Evolutionary conservation across 2,797 vertebrate genomes (phyloP), one percentile per base, ranked within the genome.

Genomic region (Gymnopithys bicolor): DNA sequence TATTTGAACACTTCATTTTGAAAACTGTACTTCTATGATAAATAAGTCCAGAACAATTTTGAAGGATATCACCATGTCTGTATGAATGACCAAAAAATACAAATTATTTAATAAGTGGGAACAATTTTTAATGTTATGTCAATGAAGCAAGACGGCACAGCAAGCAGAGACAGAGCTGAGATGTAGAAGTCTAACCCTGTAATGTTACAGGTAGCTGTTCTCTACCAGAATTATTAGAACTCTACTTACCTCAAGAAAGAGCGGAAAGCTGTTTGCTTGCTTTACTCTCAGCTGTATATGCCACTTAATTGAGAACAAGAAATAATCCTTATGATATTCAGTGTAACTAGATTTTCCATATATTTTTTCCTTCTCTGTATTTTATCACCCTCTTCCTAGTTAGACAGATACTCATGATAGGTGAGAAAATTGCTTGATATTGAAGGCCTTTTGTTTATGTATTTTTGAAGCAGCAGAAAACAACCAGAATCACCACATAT

Each of bases 11-110:
- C 45, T 75, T 90, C 25, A 25, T 66, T 86, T 82, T 88, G 56
- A 60, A 94, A 94, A 74, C 16, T 59, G 7, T 68, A 33, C 23
- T 94, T 91, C 32, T 69, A 58, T 67, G 59, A 77, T 55, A 86
- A 85, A 23, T 67, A 85, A 82, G 9, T 4, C 16, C 19, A 62
- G 52, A 80, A 74, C 12, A 76, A 48, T 55, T 90, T 59, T 76
- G 51, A 90, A 87, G 33, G 41, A 7, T 74, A 74, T 79, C 78
- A 18, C n/a, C 23, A 10, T 69, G 30, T 51, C 32, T 52, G 33
- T 53, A 66, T 67, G 74, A 85, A 43, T 4, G 14, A 67, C 83
- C 19, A 82, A 84, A 90, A 92, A 67, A 76, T 78, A 43, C 15
- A 73, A 69, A 82, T 62, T 1, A 55, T 69, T 82, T 82, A 87